Percentiles rank a stretch among this genome's conserved stretches.
Conservation (phyloP, 2,888 invertebrate genomes). For the Drosophila diplacantha region DNA sequence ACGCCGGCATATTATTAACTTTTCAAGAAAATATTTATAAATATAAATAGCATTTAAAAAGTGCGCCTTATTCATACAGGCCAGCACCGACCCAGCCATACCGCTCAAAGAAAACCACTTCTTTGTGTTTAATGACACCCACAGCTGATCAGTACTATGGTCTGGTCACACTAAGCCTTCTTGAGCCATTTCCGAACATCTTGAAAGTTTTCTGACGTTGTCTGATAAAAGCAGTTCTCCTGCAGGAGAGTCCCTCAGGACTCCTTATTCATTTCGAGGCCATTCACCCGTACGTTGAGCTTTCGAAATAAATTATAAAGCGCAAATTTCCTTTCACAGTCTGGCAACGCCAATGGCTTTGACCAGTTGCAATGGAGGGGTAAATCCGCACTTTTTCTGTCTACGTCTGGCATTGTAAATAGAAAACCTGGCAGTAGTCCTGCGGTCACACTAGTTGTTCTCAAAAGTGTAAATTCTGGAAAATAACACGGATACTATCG, state of each 20-base stretch:
- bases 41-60: neutral
- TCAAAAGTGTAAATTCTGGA: slow-evolving; percentile 18
- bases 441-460: slow-evolving; percentile 8
- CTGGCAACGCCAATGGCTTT: neutral
- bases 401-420: neutral
- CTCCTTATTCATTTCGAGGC: too few relatives aligned
- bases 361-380: neutral
- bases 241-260: too few relatives aligned
- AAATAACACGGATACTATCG: slow-evolving; percentile 10
- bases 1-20: too few relatives aligned
- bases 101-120: neutral
- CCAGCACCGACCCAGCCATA: neutral
- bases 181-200: too few relatives aligned
- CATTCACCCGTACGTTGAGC: neutral
- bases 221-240: too few relatives aligned
- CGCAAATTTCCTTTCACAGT: neutral
- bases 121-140: neutral
- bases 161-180: too few relatives aligned
- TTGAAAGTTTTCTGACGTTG: neutral
- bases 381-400: neutral
- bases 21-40: too few relatives aligned
- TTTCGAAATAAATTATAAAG: neutral
- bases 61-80: neutral
- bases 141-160: neutral
- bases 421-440: neutral